These are phyloP conservation scores for Oligia latruncula DNA, from an alignment of 2,888 invertebrate species.

Conservation along the genomic window DNA sequence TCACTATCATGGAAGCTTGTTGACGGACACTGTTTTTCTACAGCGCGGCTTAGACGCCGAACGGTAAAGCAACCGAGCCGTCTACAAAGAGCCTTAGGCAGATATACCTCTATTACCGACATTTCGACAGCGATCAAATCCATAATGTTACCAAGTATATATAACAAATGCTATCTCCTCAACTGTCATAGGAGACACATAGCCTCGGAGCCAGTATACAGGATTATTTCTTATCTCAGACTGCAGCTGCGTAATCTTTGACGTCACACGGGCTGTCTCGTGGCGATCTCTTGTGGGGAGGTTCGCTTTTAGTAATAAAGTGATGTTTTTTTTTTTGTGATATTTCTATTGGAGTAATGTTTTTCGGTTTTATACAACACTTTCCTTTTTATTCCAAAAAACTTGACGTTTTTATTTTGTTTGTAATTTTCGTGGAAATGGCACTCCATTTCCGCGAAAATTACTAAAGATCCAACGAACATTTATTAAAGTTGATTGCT, in stretches of 20 bases:
- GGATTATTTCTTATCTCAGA: constrained; percentile 70
- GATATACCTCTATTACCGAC: neutral
- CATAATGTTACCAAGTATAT: neutral
- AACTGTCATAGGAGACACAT: constrained; percentile 7
- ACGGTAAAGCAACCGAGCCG: neutral
- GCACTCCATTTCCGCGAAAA: too few relatives aligned
- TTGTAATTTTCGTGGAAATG: neutral
- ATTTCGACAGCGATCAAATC: neutral
- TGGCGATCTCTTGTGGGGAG: neutral
- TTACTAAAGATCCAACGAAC: too few relatives aligned
- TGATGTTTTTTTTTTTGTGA: neutral
- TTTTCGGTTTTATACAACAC: neutral
- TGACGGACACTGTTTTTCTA: too few relatives aligned
- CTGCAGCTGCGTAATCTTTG: constrained; percentile 61
- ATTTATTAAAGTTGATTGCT: too few relatives aligned
- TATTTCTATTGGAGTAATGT: neutral
- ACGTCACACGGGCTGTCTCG: constrained; percentile 1
- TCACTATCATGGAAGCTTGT: too few relatives aligned
- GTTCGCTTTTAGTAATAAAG: neutral
- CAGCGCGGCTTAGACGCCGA: too few relatives aligned
- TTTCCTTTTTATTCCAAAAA: neutral
- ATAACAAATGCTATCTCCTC: neutral
- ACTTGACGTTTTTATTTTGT: neutral
- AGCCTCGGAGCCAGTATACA: constrained; percentile 37
- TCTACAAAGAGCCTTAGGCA: neutral